phyloP scores from a whole-genome alignment of 2,113 vertebrate genomes.

The Thomomys bottae region DNA sequence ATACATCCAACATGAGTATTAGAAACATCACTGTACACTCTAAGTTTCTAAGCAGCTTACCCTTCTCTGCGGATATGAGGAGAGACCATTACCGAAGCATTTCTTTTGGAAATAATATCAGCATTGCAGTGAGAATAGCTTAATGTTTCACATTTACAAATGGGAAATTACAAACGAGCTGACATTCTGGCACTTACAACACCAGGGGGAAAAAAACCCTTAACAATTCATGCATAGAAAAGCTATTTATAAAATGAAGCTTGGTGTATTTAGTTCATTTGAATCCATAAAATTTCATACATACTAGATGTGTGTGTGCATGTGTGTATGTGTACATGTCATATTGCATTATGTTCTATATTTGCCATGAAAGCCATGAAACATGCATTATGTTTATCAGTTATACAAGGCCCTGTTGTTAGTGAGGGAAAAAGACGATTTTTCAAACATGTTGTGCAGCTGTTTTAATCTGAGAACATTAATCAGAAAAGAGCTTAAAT shows the following conservation, averaged over 20 bases:
- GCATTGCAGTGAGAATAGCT: slow-evolving; percentile 63
- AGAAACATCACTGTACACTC: slow-evolving; percentile 26
- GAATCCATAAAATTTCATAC: slow-evolving; percentile 81
- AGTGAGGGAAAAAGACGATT: slow-evolving; percentile 83
- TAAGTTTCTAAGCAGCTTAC: slow-evolving; percentile 54
- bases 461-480: slow-evolving; percentile 83
- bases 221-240: slow-evolving; percentile 75
- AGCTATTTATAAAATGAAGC: slow-evolving; percentile 67
- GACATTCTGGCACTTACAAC: slow-evolving; percentile 56
- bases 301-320: slow-evolving; percentile 46
- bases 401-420: slow-evolving; percentile 88
- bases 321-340: not conserved
- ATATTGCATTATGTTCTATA: not conserved
- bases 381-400: slow-evolving; percentile 85
- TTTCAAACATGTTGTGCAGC: slow-evolving; percentile 79
- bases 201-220: slow-evolving; percentile 45
- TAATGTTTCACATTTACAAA: slow-evolving; percentile 80
- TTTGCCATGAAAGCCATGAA: slow-evolving; percentile 75
- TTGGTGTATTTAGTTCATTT: slow-evolving; percentile 73
- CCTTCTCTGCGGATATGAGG: slow-evolving; percentile 51
- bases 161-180: slow-evolving; percentile 71
- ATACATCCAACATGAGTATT: not conserved
- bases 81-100: slow-evolving; percentile 75
- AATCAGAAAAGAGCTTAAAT: slow-evolving; percentile 82
- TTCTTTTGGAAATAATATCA: slow-evolving; percentile 78